Base-by-base conservation (phyloP, 2,797 vertebrate genomes). In the Leptoclinus maculatus region DNA sequence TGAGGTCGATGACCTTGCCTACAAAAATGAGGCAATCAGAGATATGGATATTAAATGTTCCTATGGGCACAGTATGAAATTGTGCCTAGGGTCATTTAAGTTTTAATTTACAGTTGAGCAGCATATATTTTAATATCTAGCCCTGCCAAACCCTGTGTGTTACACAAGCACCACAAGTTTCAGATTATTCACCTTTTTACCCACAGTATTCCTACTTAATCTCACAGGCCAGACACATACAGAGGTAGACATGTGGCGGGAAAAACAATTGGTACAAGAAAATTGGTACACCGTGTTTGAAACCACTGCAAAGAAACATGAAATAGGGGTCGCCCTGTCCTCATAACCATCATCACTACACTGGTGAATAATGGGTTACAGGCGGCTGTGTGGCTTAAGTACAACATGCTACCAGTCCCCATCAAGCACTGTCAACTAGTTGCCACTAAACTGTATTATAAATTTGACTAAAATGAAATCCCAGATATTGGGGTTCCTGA, bases 1-100 rank as follows among this genome's bases (percentile, higher is more conserved):
- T 21, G 76, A 82, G 84, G 91, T 90, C 78, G 16, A 70, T 71
- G 83, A 83, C 91, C 90, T 93, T 90, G 86, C 83, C 79, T 78
- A 47, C 65, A 83, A 68, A 87, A 88, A 91, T 82, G 84, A 89
- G 78, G 87, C 80, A 85, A 85, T 91, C 80, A 63, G 65, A 83
- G 69, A 83, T 90, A 66, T 89, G 76, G 70, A 90, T 85, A 91
- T 90, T 88, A 89, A 86, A 88, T 73, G 56, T 68, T 84, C 74
- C 79, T 85, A 69, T 80, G 79, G 78, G 79, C 79, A 72, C 78
- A 76, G 75, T 79, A 70, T 74, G 32, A 71, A 70, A 59, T 82
- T 81, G 56, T 84, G 76, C 60, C 65, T 16, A 1, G 47, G 78
- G 83, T 88, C 76, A 83, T 88, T 86, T 74, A 32, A 45, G 51